Conservation (phyloP, 2,888 invertebrate species). For the Hyposoter dolosus region DNA sequence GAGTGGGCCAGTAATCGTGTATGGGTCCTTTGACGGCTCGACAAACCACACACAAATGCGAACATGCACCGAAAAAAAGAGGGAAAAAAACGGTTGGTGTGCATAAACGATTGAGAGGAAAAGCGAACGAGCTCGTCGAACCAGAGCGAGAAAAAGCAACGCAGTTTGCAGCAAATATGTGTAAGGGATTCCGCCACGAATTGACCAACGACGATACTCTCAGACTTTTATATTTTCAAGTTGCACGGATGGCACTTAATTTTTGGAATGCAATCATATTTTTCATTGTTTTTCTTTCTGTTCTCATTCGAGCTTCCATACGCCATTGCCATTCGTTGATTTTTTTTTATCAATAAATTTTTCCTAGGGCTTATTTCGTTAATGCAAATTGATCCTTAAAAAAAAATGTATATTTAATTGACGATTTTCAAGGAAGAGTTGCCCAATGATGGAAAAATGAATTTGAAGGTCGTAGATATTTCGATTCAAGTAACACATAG, state of each 20-base stretch:
- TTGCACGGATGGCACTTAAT: neutral
- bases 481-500: neutral
- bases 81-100: conserved; percentile 21
- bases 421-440: neutral
- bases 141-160: conserved; percentile 29
- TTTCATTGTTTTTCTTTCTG: neutral
- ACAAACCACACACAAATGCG: conserved; percentile 37
- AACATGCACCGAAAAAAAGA: conserved; percentile 6
- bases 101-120: conserved; percentile 27
- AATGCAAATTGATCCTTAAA: neutral
- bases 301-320: neutral
- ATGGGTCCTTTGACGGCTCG: conserved; percentile 54
- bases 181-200: conserved; percentile 8
- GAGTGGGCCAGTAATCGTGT: conserved; percentile 37
- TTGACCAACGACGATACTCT: neutral
- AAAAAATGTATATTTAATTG: neutral
- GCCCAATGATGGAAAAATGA: neutral
- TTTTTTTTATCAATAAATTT: neutral
- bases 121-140: conserved; percentile 38
- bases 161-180: conserved; percentile 12
- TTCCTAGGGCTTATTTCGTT: neutral
- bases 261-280: neutral
- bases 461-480: neutral
- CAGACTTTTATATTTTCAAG: neutral
- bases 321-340: neutral